Percentiles rank a stretch among this genome's conserved stretches.
These are phyloP conservation scores for Ochotona princeps DNA, from an alignment of 2,113 vertebrate genomes.

Conservation along the genomic window DNA sequence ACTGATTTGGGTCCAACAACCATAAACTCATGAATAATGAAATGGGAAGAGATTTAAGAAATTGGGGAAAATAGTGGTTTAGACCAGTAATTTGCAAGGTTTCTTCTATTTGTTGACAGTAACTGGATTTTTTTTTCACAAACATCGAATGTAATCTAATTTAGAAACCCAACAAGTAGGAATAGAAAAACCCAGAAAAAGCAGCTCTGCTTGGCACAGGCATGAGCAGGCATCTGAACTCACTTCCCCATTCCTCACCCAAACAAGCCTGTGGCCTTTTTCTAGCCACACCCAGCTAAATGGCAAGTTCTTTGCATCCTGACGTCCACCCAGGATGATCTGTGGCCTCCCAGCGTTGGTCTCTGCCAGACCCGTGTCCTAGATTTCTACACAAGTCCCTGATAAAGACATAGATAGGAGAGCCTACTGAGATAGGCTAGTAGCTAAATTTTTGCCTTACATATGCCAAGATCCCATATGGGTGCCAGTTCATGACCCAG, in stretches of 20 bases:
- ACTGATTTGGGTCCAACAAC: conserved; percentile 20
- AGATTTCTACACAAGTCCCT: background rate
- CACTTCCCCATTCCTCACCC: background rate
- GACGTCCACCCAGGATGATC: background rate
- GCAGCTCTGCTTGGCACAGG: background rate
- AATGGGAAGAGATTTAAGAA: conserved; percentile 20
- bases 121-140: background rate
- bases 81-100: background rate
- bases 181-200: background rate
- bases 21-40: conserved; percentile 28
- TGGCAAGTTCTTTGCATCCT: background rate
- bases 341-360: background rate
- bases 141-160: background rate
- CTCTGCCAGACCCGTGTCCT: background rate
- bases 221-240: background rate
- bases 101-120: background rate
- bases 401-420: background rate
- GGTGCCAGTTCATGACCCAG: no score
- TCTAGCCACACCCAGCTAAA: background rate
- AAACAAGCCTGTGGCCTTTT: background rate
- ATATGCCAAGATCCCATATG: no score
- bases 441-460: no score
- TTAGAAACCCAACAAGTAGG: background rate
- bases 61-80: background rate
- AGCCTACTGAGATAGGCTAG: no score